These are phyloP conservation scores for Scyliorhinus canicula DNA, from an alignment of 2,797 vertebrate species.

Conservation along the genomic window DNA sequence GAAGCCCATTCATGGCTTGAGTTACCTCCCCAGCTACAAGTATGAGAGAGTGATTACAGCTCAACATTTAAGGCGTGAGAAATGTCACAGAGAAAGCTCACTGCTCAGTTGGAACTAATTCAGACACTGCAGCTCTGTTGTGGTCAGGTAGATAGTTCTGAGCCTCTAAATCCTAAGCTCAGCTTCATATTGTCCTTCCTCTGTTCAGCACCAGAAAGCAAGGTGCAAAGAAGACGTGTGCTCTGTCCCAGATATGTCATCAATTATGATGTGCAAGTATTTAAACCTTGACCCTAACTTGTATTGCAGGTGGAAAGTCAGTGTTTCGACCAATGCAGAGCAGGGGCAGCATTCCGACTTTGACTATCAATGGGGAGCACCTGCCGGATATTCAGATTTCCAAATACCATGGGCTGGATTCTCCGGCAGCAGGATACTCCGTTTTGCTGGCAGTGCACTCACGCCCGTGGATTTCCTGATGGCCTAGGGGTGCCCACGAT, in stretches of 20 bases:
- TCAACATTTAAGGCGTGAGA: background rate
- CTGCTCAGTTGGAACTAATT: background rate
- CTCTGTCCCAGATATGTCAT: background rate
- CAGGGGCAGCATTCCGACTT: background rate
- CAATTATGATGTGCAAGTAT: background rate
- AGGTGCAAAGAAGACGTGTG: background rate
- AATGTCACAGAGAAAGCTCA: background rate
- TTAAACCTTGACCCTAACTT: background rate
- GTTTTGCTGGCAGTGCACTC: no score
- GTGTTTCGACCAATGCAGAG: background rate
- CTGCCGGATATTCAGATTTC: background rate
- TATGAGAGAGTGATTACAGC: background rate
- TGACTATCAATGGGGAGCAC: background rate
- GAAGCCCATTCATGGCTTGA: background rate
- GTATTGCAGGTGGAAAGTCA: background rate
- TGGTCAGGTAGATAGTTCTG: background rate
- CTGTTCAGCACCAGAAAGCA: conserved; percentile 1
- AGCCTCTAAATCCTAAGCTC: background rate
- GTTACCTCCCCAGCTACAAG: background rate
- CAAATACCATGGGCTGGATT: background rate
- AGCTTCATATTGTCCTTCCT: background rate
- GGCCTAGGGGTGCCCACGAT: no score
- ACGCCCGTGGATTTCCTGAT: no score
- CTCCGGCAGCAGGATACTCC: no score
- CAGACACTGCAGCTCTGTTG: background rate